Evolutionary conservation across 2,797 vertebrate genomes (phyloP), one percentile per base, ranked within the genome.

Genomic region (Microctenopoma stevenorrisi): DNA sequence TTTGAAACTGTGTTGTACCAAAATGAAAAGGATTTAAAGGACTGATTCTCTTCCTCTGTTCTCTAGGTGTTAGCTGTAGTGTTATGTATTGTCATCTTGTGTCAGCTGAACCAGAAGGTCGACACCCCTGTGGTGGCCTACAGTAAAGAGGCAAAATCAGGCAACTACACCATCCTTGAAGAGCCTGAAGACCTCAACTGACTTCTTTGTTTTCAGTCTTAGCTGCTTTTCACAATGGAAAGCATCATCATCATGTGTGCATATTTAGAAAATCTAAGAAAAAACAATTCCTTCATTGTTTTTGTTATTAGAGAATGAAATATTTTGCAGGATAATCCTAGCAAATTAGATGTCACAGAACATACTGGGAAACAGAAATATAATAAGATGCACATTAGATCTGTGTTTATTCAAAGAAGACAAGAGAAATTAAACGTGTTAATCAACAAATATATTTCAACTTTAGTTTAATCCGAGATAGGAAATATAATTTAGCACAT

Each of bases 131-230:
- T 64, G 1, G 86, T 89, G 28, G 68, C 66, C 40, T 89, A 87
- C 82, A 88, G 74, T 30, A 9, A 55, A 12, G 69, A 88, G 33
- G 81, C 82, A 2, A 86, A 88, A 70, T 65, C 76, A 7, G 87
- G 86, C 13, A 86, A 85, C 76, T 88, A 88, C 66, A 37, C 37
- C 5, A 13, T 16, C 10, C 79, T 87, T 0, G 1, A 33, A 66
- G 80, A 89, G 0, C 2, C 61, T n/a, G 53, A 44, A 7, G 79
- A 81, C 1, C 6, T 53, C 58, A 47, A 51, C 44, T 90, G 82
- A 88, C 16, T 25, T 13, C 12, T 1, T 26, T 22, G 5, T 30
- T 33, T 26, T 18, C 10, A 12, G 49, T 51, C 44, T 48, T 38
- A 12, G 22, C 9, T 42, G 26, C 53, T 38, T 14, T 49, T 28